phyloP scores from a whole-genome alignment of 2,888 invertebrate species.

The Leptarthrus brevirostris region DNA sequence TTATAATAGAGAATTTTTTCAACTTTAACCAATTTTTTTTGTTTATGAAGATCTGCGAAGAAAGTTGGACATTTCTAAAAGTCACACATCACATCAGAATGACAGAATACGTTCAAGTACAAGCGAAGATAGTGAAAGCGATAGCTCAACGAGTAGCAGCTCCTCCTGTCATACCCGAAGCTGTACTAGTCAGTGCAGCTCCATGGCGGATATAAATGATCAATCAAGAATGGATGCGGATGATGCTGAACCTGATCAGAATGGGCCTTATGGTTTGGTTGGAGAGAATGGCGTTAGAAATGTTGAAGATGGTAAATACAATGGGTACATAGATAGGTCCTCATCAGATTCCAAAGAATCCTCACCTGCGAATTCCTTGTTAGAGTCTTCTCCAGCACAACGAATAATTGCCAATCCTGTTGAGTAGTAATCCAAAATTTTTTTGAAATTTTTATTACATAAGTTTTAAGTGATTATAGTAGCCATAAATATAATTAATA shows the following conservation, averaged over 20 bases:
- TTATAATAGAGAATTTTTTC: too few relatives aligned
- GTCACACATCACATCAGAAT: constrained; percentile 57
- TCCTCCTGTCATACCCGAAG: constrained; percentile 61
- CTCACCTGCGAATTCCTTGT: constrained; percentile 7
- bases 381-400: constrained; percentile 3
- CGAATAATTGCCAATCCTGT: constrained; percentile 8
- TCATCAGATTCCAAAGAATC: background rate
- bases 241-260: constrained; percentile 43
- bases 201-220: constrained; percentile 44
- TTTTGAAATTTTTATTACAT: constrained; percentile 9
- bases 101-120: constrained; percentile 51
- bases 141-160: constrained; percentile 65
- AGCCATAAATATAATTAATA: background rate
- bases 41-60: constrained; percentile 65
- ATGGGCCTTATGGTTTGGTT: background rate
- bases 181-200: constrained; percentile 66
- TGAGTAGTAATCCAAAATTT: constrained; percentile 1
- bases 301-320: background rate
- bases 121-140: constrained; percentile 70
- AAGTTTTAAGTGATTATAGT: constrained; percentile 1
- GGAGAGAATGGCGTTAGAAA: background rate
- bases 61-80: constrained; percentile 61
- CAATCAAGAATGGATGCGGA: constrained; percentile 51
- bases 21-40: too few relatives aligned
- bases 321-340: background rate